phyloP scores from a whole-genome alignment of 2,113 vertebrate genomes.

The Ceyx margarethae region DNA sequence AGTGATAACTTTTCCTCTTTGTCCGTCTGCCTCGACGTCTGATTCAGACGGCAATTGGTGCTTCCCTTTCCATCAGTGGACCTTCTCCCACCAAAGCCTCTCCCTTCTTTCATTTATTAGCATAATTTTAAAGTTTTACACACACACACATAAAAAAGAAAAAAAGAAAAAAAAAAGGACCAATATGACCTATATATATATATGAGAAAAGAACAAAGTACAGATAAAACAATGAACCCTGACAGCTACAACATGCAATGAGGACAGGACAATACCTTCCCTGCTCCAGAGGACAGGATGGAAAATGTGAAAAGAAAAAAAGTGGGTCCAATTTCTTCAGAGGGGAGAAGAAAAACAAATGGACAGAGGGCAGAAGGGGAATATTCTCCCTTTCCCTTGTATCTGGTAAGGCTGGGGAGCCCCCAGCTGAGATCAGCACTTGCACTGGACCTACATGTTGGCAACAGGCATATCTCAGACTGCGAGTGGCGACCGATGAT shows the following conservation, averaged over 20 bases:
- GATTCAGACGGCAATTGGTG: slow-evolving; percentile 80
- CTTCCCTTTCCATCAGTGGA: slow-evolving; percentile 69
- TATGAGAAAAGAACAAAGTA: slow-evolving; percentile 38
- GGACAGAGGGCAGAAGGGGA: neutral
- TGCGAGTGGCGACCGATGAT: neutral
- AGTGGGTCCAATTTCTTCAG: neutral
- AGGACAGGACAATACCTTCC: slow-evolving; percentile 26
- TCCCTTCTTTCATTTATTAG: slow-evolving; percentile 64
- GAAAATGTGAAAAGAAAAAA: slow-evolving; percentile 44
- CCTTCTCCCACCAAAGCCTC: slow-evolving; percentile 64
- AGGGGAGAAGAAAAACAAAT: neutral
- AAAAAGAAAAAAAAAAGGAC: neutral
- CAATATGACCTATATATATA: neutral
- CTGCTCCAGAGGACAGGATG: slow-evolving; percentile 5
- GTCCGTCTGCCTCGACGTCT: slow-evolving; percentile 76
- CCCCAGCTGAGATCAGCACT: neutral
- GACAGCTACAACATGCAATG: neutral
- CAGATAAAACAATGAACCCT: neutral
- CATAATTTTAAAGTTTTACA: slow-evolving; percentile 59
- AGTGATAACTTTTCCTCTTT: slow-evolving; percentile 76
- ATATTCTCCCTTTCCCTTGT: neutral
- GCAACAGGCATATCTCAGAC: neutral
- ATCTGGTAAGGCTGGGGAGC: neutral
- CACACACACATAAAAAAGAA: neutral
- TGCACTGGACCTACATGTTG: slow-evolving; percentile 14